Percentiles rank a stretch among this genome's conserved stretches.
Conservation (phyloP, 1,140 invertebrate species). For the Phocides pigmalion region DNA sequence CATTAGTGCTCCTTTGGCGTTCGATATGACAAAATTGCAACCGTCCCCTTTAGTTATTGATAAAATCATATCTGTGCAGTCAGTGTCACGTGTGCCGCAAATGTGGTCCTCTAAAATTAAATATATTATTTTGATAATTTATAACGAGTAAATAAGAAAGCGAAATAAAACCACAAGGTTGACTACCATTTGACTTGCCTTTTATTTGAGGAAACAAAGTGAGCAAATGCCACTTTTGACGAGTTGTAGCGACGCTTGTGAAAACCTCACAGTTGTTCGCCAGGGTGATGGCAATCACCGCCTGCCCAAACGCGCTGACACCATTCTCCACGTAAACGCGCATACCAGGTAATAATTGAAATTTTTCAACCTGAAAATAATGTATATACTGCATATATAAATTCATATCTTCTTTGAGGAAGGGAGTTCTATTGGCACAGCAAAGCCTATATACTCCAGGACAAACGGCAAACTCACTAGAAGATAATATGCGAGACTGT, state of each 20-base stretch:
- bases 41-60: conserved; percentile 70
- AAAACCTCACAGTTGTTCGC: conserved; percentile 66
- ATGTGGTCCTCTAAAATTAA: conserved; percentile 59
- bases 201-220: conserved; percentile 9
- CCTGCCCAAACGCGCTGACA: conserved; percentile 88
- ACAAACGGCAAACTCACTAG: conserved; percentile 57
- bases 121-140: not conserved
- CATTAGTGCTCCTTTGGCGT: conserved; percentile 43
- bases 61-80: conserved; percentile 71
- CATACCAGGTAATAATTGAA: not conserved
- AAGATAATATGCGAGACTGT: conserved; percentile 76
- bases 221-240: not conserved
- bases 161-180: no score
- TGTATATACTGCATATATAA: no score
- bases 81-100: conserved; percentile 70
- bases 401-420: no score
- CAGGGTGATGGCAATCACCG: conserved; percentile 87
- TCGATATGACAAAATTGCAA: conserved; percentile 81
- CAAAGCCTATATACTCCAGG: no score
- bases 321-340: conserved; percentile 70
- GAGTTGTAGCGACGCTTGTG: conserved; percentile 64
- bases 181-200: not conserved
- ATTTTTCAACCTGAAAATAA: conserved; percentile 5
- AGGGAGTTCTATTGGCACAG: no score
- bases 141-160: no score